These are phyloP conservation scores for Chauna torquata DNA, from an alignment of 2,113 vertebrate genomes.

Conservation along the genomic window DNA sequence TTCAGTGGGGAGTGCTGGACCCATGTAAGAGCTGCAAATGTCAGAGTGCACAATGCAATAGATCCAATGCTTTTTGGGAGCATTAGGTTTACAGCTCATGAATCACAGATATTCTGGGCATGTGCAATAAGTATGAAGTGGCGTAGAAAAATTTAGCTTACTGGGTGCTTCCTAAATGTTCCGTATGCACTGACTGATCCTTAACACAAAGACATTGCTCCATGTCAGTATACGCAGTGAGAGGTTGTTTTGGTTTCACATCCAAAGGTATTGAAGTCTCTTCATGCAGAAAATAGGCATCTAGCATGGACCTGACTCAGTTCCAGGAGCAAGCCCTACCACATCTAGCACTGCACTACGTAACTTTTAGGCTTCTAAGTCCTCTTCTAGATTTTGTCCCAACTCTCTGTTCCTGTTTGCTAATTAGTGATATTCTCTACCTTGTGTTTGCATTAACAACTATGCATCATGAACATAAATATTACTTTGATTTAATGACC, in stretches of 20 bases:
- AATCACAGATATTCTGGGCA: background rate
- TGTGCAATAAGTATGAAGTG: background rate
- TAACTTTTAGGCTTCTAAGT: background rate
- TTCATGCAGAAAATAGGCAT: rapidly evolving
- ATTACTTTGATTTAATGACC: background rate
- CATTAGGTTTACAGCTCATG: background rate
- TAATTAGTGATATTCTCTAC: background rate
- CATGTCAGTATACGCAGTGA: rapidly evolving
- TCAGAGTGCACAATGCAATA: background rate
- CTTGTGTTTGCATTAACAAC: background rate
- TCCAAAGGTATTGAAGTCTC: background rate
- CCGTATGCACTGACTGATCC: background rate
- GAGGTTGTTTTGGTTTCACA: background rate
- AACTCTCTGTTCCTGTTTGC: background rate
- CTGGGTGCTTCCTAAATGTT: background rate
- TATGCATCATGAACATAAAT: background rate
- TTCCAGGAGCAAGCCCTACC: background rate
- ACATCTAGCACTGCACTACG: background rate
- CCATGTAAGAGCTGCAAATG: background rate
- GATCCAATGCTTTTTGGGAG: rapidly evolving
- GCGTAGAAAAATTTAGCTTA: background rate
- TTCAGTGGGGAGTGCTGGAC: background rate
- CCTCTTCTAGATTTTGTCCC: background rate
- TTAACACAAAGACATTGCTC: background rate
- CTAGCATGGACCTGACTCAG: background rate